Percentiles rank a stretch among this genome's conserved stretches.
Conservation (phyloP, 2,888 invertebrate genomes). For the Caenorhabditis sp. region DNA sequence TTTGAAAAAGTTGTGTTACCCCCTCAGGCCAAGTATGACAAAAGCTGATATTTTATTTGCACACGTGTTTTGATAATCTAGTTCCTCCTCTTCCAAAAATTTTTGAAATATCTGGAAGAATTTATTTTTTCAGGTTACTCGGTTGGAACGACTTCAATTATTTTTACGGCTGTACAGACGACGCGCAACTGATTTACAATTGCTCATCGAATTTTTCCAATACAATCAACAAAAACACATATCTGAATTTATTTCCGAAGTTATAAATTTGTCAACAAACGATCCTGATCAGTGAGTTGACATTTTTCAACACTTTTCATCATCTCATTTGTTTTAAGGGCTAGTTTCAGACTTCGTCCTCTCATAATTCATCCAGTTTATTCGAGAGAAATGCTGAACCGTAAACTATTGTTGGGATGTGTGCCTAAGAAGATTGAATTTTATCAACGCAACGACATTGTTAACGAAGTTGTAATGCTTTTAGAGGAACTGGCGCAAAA, state of each 20-base stretch:
- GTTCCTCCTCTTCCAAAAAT: too few relatives aligned
- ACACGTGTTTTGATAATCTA: too few relatives aligned
- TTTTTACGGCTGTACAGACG: conserved; percentile 25
- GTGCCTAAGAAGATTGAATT: conserved; percentile 17
- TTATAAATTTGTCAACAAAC: conserved; percentile 10
- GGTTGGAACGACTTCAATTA: conserved; percentile 17
- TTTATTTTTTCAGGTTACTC: conserved; percentile 16
- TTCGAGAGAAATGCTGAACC: conserved; percentile 18
- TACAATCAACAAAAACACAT: conserved; percentile 28
- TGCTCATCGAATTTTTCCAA: conserved; percentile 21
- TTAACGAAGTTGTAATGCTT: conserved; percentile 11
- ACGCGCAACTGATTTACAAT: conserved; percentile 17
- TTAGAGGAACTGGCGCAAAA: conserved; percentile 16
- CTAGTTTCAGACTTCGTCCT: conserved; percentile 7
- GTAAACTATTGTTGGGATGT: conserved; percentile 22
- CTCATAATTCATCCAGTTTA: conserved; percentile 16
- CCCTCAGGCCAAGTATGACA: too few relatives aligned
- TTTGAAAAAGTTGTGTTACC: too few relatives aligned
- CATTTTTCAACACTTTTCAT: not conserved
- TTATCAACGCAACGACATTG: conserved; percentile 11
- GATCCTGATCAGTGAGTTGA: conserved; percentile 12
- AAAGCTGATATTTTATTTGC: too few relatives aligned
- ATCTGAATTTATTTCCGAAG: conserved; percentile 18
- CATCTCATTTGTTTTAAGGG: not conserved
- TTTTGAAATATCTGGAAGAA: too few relatives aligned